phyloP scores from a whole-genome alignment of 2,888 invertebrate species.

The Mechanitis mazaeus region DNA sequence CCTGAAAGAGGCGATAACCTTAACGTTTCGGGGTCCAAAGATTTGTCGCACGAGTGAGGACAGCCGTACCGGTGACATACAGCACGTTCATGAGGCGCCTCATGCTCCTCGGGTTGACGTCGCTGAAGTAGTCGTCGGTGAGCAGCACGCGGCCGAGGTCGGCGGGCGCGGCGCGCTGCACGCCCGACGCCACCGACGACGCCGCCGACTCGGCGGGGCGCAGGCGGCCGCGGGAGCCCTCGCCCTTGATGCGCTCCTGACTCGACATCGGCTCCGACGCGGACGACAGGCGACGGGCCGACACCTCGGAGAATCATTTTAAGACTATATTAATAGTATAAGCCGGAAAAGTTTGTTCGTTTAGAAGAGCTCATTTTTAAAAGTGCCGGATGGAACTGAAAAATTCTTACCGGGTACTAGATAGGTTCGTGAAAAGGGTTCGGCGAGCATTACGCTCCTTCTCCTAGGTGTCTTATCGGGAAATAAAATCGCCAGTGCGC shows the following conservation, averaged over 20 bases:
- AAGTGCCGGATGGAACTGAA: not conserved
- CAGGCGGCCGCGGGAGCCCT: conserved; percentile 83
- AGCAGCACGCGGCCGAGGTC: conserved; percentile 86
- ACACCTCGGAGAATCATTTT: conserved; percentile 63
- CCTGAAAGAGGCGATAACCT: conserved; percentile 69
- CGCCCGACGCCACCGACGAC: conserved; percentile 92
- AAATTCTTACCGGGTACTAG: too few relatives aligned
- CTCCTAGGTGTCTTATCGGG: too few relatives aligned
- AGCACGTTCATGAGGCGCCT: conserved; percentile 97
- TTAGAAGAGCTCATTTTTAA: not conserved
- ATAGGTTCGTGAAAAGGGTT: not conserved
- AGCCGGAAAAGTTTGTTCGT: too few relatives aligned
- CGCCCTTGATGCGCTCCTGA: conserved; percentile 87
- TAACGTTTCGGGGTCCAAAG: not conserved
- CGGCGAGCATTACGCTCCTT: too few relatives aligned
- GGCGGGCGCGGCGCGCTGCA: conserved; percentile 84
- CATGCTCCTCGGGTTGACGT: conserved; percentile 98
- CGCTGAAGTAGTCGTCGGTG: conserved; percentile 99
- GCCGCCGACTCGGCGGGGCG: conserved; percentile 92
- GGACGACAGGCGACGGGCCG: conserved; percentile 84
- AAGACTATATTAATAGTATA: too few relatives aligned
- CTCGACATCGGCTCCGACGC: conserved; percentile 89
- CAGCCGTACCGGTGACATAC: conserved; percentile 88
- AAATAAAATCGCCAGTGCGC: too few relatives aligned
- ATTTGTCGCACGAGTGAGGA: not conserved